Conservation (phyloP, 2,113 vertebrate genomes). For the Psophia crepitans region DNA sequence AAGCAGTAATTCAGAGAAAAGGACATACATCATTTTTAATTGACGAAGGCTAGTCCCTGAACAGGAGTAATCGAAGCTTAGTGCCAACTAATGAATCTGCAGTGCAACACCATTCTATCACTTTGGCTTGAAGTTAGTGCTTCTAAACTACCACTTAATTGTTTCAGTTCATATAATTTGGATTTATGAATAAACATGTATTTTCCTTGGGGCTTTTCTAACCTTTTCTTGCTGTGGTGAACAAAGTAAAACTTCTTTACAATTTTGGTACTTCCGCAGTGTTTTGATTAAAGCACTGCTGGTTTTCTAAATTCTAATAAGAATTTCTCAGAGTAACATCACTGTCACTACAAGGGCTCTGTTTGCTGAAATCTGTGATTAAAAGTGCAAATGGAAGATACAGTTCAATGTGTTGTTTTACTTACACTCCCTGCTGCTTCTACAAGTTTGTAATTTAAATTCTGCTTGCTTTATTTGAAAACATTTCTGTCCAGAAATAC, state of each 20-base stretch:
- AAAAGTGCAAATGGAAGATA: conserved; percentile 52
- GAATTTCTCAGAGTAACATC: conserved; percentile 32
- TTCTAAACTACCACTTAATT: conserved; percentile 65
- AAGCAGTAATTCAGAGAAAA: conserved; percentile 64
- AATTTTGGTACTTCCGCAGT: neutral
- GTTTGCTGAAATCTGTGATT: conserved; percentile 41
- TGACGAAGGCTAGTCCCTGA: conserved; percentile 72
- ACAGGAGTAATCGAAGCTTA: conserved; percentile 71
- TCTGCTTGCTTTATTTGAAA: conserved; percentile 59
- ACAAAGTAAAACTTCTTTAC: neutral
- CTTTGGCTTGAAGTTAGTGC: conserved; percentile 53
- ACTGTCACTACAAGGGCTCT: conserved; percentile 24
- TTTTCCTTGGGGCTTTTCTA: conserved; percentile 58
- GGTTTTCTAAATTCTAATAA: conserved; percentile 58
- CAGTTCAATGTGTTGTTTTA: conserved; percentile 3
- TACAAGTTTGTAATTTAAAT: conserved; percentile 65
- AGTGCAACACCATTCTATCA: conserved; percentile 32
- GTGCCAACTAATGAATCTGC: conserved; percentile 71
- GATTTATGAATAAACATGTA: conserved; percentile 75
- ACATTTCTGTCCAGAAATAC: conserved; percentile 35
- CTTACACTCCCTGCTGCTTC: conserved; percentile 6
- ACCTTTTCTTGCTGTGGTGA: conserved; percentile 25
- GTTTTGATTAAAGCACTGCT: conserved; percentile 39
- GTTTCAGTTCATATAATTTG: conserved; percentile 71
- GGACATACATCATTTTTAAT: conserved; percentile 88